These are phyloP conservation scores for Clupea harengus DNA, from an alignment of 2,113 vertebrate species.

Conservation along the genomic window DNA sequence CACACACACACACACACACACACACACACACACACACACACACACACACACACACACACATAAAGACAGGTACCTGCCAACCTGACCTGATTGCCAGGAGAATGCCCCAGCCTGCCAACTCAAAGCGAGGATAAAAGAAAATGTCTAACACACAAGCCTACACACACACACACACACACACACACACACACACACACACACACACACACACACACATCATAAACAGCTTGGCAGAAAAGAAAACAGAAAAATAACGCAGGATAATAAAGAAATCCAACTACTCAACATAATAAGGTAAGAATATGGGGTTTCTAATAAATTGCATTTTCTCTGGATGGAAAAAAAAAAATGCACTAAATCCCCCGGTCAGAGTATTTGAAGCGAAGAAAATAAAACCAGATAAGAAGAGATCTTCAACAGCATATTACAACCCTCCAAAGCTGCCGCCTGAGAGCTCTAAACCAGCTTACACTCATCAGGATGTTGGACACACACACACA, in stretches of 20 bases:
- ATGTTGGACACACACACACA: slow-evolving; percentile 6
- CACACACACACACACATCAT: slow-evolving; percentile 1
- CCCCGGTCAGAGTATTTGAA: slow-evolving; percentile 9
- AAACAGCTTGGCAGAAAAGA: slow-evolving; percentile 9
- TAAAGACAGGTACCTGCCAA: slow-evolving; percentile 74
- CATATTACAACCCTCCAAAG: neutral
- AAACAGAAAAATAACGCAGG: neutral
- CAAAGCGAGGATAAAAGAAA: neutral
- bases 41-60: slow-evolving; percentile 31
- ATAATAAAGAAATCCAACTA: slow-evolving; percentile 17
- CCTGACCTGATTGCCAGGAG: slow-evolving; percentile 51
- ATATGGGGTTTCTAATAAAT: slow-evolving; percentile 40
- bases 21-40: slow-evolving; percentile 21
- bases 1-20: neutral
- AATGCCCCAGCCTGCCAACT: slow-evolving; percentile 42
- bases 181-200: slow-evolving; percentile 26
- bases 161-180: slow-evolving; percentile 18
- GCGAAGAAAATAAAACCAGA: slow-evolving; percentile 42
- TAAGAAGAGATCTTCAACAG: slow-evolving; percentile 23
- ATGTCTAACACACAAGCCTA: no score
- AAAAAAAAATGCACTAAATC: slow-evolving; percentile 10
- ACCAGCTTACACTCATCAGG: neutral
- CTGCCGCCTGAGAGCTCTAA: neutral
- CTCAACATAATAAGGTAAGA: slow-evolving; percentile 3
- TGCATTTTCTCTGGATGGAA: slow-evolving; percentile 29